phyloP scores from a whole-genome alignment of 2,888 invertebrate species.

The Nysson spinosus region DNA sequence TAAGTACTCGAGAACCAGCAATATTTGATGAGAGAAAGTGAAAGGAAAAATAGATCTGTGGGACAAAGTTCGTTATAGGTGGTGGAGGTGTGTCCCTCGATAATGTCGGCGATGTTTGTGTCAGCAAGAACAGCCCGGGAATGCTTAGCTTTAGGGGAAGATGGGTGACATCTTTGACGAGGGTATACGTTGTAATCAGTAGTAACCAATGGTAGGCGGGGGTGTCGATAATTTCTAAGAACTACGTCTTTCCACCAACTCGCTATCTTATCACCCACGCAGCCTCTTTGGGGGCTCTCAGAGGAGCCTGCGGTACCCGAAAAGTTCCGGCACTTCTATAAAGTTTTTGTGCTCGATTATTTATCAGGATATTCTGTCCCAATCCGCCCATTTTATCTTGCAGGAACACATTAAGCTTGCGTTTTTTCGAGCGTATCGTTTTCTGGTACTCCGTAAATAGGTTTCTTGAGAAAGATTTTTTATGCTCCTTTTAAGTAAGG shows the following conservation, averaged over 20 bases:
- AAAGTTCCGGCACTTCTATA: constrained; percentile 12
- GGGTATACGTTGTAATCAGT: constrained; percentile 63
- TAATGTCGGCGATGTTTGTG: constrained; percentile 45
- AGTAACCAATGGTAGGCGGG: constrained; percentile 26
- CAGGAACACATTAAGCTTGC: constrained; percentile 9
- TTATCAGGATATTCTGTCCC: constrained; percentile 26
- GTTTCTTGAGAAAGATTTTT: too few relatives aligned
- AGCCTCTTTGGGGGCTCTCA: neutral
- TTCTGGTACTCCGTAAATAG: too few relatives aligned
- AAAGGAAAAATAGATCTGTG: constrained; percentile 18
- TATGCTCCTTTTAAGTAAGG: too few relatives aligned
- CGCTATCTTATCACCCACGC: constrained; percentile 44
- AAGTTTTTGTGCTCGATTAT: constrained; percentile 24
- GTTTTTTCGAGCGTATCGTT: constrained; percentile 3
- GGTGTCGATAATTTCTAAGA: constrained; percentile 46
- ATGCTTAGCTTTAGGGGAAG: constrained; percentile 19
- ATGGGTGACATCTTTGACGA: constrained; percentile 62
- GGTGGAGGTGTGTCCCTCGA: constrained; percentile 34
- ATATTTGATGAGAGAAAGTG: constrained; percentile 11
- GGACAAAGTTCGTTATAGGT: constrained; percentile 4
- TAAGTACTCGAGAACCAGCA: neutral
- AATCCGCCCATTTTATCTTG: constrained; percentile 31
- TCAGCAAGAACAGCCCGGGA: constrained; percentile 26
- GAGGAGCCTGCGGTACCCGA: constrained; percentile 12
- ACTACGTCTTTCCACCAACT: neutral